These are phyloP conservation scores for Phlogophora meticulosa DNA, from an alignment of 2,888 invertebrate species.

Conservation along the genomic window DNA sequence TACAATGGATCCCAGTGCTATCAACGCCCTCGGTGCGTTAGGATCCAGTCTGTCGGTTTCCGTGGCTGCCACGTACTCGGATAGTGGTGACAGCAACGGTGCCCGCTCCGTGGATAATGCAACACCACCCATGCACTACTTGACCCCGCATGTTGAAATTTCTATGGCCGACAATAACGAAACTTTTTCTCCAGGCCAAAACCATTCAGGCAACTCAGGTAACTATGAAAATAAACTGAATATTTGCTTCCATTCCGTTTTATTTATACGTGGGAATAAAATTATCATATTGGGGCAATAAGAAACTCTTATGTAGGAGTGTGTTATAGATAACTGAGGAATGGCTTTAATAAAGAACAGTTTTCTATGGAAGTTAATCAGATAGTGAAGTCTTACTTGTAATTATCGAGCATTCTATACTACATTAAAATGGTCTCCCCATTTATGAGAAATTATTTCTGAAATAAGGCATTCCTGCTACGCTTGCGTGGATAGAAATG, in stretches of 20 bases:
- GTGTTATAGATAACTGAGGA: background rate
- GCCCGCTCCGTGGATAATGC: conserved; percentile 96
- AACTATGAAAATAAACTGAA: conserved; percentile 31
- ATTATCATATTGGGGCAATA: background rate
- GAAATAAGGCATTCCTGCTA: conserved; percentile 1
- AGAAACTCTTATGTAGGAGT: conserved; percentile 3
- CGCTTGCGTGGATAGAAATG: conserved; percentile 6
- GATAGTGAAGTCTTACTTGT: background rate
- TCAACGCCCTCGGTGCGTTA: conserved; percentile 90
- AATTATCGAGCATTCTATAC: background rate
- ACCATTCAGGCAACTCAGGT: conserved; percentile 84
- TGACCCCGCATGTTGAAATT: conserved; percentile 97
- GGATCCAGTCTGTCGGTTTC: conserved; percentile 93
- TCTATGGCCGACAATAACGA: conserved; percentile 96
- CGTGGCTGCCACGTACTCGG: conserved; percentile 94
- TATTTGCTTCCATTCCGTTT: background rate
- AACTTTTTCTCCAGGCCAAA: conserved; percentile 91
- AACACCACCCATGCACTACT: conserved; percentile 97
- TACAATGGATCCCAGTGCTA: conserved; percentile 88
- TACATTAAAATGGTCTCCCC: background rate
- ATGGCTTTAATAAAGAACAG: background rate
- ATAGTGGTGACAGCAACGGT: conserved; percentile 96
- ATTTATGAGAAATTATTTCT: conserved; percentile 1
- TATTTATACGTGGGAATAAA: background rate
- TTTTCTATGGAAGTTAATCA: background rate